Conservation (phyloP, 1,140 invertebrate species). For the Brachystomella parvula region DNA sequence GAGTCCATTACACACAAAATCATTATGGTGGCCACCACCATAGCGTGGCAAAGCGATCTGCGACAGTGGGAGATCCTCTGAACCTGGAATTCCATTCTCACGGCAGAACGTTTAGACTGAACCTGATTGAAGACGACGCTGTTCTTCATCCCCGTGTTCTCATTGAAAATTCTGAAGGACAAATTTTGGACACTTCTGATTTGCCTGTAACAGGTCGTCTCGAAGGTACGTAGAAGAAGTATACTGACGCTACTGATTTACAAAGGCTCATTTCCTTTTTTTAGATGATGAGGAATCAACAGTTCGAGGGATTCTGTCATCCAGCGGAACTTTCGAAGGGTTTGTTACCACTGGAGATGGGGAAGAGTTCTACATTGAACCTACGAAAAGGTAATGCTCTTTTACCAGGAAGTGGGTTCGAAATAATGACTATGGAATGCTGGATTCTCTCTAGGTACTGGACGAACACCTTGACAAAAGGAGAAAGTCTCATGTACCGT, state of each 20-base stretch:
- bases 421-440: constrained; percentile 13
- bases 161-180: constrained; percentile 35
- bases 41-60: background rate
- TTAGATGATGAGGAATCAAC: constrained; percentile 73
- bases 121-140: constrained; percentile 20
- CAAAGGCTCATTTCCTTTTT: constrained; percentile 35
- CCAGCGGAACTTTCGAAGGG: constrained; percentile 80
- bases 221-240: constrained; percentile 21
- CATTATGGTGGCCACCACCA: background rate
- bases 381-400: constrained; percentile 63
- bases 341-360: constrained; percentile 65
- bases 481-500: constrained; percentile 26
- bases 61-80: background rate
- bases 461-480: constrained; percentile 11
- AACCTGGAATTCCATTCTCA: constrained; percentile 1
- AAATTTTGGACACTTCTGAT: constrained; percentile 22
- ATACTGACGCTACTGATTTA: constrained; percentile 1
- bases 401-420: constrained; percentile 48
- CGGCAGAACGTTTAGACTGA: constrained; percentile 25
- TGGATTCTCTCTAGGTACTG: no score
- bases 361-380: constrained; percentile 76
- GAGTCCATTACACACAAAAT: background rate
- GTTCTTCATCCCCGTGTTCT: constrained; percentile 34
- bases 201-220: constrained; percentile 23
- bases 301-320: constrained; percentile 75